Conservation (phyloP, 1,140 invertebrate species). For the Heliconius hermathena region DNA sequence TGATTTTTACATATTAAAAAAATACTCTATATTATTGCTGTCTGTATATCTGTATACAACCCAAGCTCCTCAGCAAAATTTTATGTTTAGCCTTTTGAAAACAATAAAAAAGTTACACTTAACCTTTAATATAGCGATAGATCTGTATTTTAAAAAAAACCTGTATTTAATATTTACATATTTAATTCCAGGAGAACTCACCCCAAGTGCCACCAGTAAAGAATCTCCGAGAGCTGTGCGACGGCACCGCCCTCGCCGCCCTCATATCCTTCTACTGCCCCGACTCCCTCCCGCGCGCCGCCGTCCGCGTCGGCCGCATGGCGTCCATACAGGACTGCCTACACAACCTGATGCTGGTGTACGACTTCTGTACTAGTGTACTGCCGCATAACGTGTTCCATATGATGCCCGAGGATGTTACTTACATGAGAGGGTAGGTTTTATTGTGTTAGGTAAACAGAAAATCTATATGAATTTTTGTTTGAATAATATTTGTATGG, state of each 20-base stretch:
- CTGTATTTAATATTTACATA: too few relatives aligned
- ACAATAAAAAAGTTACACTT: too few relatives aligned
- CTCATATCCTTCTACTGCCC: constrained; percentile 97
- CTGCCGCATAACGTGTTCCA: constrained; percentile 96
- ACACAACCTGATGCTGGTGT: constrained; percentile 95
- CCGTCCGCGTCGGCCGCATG: constrained; percentile 87
- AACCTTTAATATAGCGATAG: too few relatives aligned
- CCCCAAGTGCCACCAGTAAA: constrained; percentile 61
- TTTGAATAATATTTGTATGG: too few relatives aligned
- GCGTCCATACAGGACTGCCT: constrained; percentile 90
- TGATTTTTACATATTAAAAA: too few relatives aligned
- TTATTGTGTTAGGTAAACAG: not conserved
- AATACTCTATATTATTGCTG: too few relatives aligned
- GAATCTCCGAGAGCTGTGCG: constrained; percentile 89
- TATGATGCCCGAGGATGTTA: constrained; percentile 97
- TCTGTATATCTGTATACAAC: too few relatives aligned
- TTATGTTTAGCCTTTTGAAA: too few relatives aligned
- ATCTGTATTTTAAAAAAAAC: too few relatives aligned
- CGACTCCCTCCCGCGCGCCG: constrained; percentile 89
- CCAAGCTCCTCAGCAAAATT: too few relatives aligned
- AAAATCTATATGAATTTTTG: too few relatives aligned
- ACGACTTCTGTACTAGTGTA: constrained; percentile 92
- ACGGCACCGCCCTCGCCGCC: constrained; percentile 94
- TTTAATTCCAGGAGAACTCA: constrained; percentile 62
- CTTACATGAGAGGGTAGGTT: constrained; percentile 94